Evolutionary conservation across 2,888 invertebrate genomes (phyloP), one percentile per base, ranked within the genome.

Genomic region (Pseudococcus jackbeardsleyi): DNA sequence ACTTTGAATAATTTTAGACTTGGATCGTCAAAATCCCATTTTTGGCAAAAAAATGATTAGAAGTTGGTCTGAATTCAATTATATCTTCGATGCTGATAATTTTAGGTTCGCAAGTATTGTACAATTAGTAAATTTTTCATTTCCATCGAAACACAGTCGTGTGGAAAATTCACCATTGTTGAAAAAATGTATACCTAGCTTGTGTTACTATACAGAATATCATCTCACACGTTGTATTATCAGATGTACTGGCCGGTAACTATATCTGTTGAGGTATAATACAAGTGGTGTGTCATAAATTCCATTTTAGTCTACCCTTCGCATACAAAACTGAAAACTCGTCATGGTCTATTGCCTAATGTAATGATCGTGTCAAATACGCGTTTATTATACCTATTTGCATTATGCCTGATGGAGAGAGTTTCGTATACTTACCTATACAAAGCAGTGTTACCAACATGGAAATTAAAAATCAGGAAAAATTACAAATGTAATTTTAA

Each of bases 321-420:
- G 42, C 42, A 46, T 79, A 79, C 11, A 79, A 42, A 64, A 64
- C 86, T 64, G 68, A 86, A 86, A 86, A 86, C 86, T 86, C 42
- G 86, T 86, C 86, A 86, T 64, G 86, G 86, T 86, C 86, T 86
- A 86, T 68, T 86, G 86, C 86, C 86, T 86, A 86, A 86, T 86
- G 86, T 86, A 86, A 86, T 86, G 68, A 86, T 86, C 59, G 64
- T 39, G 86, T 86, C 86, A 64, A 39, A 86, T 86, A 86, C 86
- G 64, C 86, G 33, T 64, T n/a, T 79, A 19, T 79, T 79, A 46
- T 79, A 12, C 3, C 33, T 72, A 72, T 72, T 72, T 26, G 42
- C 42, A 79, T 79, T 42, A 33, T 33, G 26, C 3, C 26, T 33
- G 26, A 33, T 33, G 26, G 26, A 33, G 26, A 33, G 26, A 33